Evolutionary conservation across 2,113 vertebrate genomes (phyloP).

Genomic region (Malaclemys terrapin): DNA sequence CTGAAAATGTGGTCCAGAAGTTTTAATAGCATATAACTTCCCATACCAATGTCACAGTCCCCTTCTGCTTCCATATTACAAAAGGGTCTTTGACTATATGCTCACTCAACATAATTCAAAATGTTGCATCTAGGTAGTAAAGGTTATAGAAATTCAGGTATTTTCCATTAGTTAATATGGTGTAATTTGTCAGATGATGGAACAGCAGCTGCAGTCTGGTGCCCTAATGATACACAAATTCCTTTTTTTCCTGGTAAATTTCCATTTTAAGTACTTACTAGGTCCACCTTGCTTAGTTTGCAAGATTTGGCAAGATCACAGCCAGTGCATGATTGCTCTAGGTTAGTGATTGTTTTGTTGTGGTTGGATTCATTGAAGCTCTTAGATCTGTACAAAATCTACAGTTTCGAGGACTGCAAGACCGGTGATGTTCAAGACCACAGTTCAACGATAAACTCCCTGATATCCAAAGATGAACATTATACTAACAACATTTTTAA

Average conservation of each 20-base stretch:
- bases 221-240: accelerated
- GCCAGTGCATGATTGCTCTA: background rate
- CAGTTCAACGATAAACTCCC: background rate
- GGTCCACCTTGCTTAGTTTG: background rate
- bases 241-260: background rate
- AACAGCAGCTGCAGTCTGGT: background rate
- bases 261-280: background rate
- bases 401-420: background rate
- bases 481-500: background rate
- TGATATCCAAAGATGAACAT: accelerated
- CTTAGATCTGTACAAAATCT: background rate
- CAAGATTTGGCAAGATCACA: background rate
- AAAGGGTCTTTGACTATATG: background rate
- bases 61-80: background rate
- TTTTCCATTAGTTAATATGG: accelerated
- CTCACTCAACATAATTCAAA: background rate
- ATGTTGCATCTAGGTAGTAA: background rate
- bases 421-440: background rate
- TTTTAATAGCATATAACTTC: background rate
- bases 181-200: background rate
- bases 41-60: background rate
- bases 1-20: background rate
- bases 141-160: background rate
- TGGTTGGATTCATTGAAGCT: background rate
- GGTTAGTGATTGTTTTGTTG: background rate